Conservation (phyloP, 1,140 invertebrate species). For the Anastatus disparis region DNA sequence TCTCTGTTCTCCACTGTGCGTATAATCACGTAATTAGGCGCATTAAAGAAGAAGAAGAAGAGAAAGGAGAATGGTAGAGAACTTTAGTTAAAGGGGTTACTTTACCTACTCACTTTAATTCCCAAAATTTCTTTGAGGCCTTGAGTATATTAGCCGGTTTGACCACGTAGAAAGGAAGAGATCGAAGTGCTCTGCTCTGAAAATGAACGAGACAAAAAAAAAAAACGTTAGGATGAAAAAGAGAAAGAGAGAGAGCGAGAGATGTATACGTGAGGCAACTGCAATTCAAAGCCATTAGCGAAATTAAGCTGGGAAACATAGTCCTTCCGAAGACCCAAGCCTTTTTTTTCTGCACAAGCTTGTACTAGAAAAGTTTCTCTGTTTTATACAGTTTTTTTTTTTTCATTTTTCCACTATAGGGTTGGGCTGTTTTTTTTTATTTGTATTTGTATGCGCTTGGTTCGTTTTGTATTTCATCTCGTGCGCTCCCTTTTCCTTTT, state of each 20-base stretch:
- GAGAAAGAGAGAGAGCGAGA: background rate
- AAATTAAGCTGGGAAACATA: constrained; percentile 41
- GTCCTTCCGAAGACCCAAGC: constrained; percentile 2
- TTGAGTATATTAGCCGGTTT: constrained; percentile 55
- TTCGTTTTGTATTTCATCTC: background rate
- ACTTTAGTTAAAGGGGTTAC: background rate
- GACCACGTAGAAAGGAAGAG: constrained; percentile 27
- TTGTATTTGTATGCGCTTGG: background rate
- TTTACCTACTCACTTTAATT: constrained; percentile 58
- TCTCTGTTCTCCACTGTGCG: constrained; percentile 38
- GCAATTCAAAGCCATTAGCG: constrained; percentile 45
- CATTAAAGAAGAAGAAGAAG: constrained; percentile 50
- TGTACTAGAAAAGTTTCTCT: constrained; percentile 19
- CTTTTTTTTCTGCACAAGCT: too few relatives aligned
- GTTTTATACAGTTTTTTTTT: constrained; percentile 4
- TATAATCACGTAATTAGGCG: constrained; percentile 60
- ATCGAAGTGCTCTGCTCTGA: constrained; percentile 10
- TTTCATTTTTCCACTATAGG: background rate
- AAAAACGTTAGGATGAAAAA: background rate
- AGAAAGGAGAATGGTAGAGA: background rate
- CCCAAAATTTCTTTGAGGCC: constrained; percentile 59
- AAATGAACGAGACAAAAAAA: background rate
- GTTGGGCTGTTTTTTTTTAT: background rate
- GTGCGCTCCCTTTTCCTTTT: background rate
- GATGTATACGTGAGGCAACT: background rate